Base-by-base conservation (phyloP, 2,797 vertebrate genomes). In the Bovichtus diacanthus region DNA sequence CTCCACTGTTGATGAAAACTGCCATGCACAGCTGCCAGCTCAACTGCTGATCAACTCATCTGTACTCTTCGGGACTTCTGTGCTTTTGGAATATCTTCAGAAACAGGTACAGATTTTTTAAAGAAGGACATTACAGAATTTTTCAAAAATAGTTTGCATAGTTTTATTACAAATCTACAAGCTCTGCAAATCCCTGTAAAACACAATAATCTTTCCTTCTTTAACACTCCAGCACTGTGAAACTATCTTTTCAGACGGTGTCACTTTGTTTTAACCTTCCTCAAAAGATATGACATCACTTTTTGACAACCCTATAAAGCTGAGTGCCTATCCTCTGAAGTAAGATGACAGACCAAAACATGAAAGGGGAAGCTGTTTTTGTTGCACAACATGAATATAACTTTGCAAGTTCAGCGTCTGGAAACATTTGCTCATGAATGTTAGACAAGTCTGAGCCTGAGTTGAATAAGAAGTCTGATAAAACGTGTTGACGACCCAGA, bases 361-460 rank as follows among this genome's bases (percentile, higher is more conserved):
- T 80, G 46, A 87, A 87, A 86, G 78, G n/a, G 69, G 46, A 85
- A 64, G 63, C 66, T 73, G 78, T 80, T 85, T 83, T 80, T 80
- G 70, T 59, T 74, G 77, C 68, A 60, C 78, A 63, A 70, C 75
- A 66, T 67, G 75, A 84, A 74, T 82, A 74, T 36, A 74, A 74
- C 65, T 81, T 74, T 69, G 58, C 75, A 67, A 84, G 72, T 80
- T 79, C 85, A 69, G 58, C 29, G 50, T 85, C 76, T 71, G 65
- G 50, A 82, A 83, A 60, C 79, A 81, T 82, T 78, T 82, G 71
- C 71, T 74, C 74, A 53, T 46, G 23, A 80, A 78, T 80, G 74
- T 60, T 7, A 34, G 58, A 76, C 55, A 53, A 70, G 59, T 67
- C 34, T 36, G 61, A 49, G 74, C 67, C 59, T 60, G 78, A 77